A percentile compares a stretch with the other conserved stretches of the same genome.
phyloP scores from a whole-genome alignment of 1,140 invertebrate species.

The Campoletis sonorensis region DNA sequence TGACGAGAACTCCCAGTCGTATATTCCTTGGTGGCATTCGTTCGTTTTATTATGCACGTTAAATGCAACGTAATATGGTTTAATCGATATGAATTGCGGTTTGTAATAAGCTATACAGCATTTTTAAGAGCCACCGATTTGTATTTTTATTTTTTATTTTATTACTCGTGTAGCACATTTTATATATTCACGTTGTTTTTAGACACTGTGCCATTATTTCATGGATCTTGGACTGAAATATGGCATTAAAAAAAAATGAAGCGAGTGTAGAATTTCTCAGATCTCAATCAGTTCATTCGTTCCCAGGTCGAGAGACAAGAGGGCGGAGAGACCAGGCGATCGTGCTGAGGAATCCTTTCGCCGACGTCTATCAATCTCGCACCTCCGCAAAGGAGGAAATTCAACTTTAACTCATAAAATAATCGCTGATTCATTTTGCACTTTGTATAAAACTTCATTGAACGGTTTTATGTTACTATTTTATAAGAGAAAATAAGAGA shows the following conservation, averaged over 20 bases:
- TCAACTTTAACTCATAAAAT: not conserved
- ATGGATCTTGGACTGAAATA: not conserved
- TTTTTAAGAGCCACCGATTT: not conserved
- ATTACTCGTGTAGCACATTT: not conserved
- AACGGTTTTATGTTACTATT: not conserved
- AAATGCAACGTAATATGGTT: constrained; percentile 66
- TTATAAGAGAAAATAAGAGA: not conserved
- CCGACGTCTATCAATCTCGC: constrained; percentile 4
- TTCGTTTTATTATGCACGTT: constrained; percentile 65
- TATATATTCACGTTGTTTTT: not conserved
- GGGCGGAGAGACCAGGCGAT: constrained; percentile 22
- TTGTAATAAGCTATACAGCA: not conserved
- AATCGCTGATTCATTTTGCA: not conserved
- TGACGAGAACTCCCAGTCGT: constrained; percentile 52
- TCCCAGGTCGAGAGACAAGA: constrained; percentile 29
- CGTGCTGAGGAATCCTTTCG: constrained; percentile 33
- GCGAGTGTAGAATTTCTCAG: constrained; percentile 7
- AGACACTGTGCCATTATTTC: not conserved
- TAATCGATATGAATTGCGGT: constrained; percentile 19
- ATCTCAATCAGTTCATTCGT: constrained; percentile 30
- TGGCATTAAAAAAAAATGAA: not conserved
- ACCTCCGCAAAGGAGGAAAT: not conserved
- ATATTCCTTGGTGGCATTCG: constrained; percentile 59
- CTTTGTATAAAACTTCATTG: not conserved
- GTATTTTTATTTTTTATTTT: not conserved